Evolutionary conservation across 2,888 invertebrate genomes (phyloP).

Genomic region (Dinocampus coccinellae): DNA sequence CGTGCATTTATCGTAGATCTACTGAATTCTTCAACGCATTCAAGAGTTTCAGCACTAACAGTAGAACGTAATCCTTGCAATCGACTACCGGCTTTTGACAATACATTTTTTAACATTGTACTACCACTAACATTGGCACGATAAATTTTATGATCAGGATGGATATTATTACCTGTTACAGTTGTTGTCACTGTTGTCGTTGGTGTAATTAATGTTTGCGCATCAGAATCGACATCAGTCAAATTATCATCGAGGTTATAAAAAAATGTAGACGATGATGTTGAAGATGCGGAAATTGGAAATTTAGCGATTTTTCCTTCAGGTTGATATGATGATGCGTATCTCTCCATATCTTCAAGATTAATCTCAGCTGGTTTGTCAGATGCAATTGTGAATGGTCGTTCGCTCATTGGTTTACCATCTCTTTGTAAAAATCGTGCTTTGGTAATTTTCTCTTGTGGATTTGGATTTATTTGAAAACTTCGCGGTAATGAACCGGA

Average conservation of each 20-base stretch:
- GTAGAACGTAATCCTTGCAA: constrained; percentile 63
- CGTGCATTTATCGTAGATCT: constrained; percentile 55
- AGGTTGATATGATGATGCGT: constrained; percentile 63
- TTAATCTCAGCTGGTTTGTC: constrained; percentile 78
- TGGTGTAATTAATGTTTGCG: constrained; percentile 45
- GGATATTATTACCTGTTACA: constrained; percentile 69
- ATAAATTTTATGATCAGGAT: constrained; percentile 86
- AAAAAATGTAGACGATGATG: constrained; percentile 73
- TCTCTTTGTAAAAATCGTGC: constrained; percentile 73
- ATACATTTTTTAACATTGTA: constrained; percentile 65
- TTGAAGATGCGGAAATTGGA: constrained; percentile 65
- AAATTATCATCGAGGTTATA: constrained; percentile 71
- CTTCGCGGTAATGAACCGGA: constrained; percentile 84
- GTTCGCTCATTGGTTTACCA: constrained; percentile 75
- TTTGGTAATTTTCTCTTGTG: constrained; percentile 69
- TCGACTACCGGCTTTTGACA: constrained; percentile 64
- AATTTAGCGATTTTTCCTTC: constrained; percentile 64
- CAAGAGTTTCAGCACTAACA: constrained; percentile 67
- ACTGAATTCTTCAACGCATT: constrained; percentile 60
- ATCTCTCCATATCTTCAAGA: constrained; percentile 77
- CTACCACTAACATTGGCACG: constrained; percentile 69
- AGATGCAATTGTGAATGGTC: constrained; percentile 80
- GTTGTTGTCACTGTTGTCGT: constrained; percentile 54
- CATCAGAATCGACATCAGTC: constrained; percentile 69
- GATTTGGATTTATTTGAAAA: constrained; percentile 77